phyloP scores from a whole-genome alignment of 2,113 vertebrate species.

The Labrus mixtus region DNA sequence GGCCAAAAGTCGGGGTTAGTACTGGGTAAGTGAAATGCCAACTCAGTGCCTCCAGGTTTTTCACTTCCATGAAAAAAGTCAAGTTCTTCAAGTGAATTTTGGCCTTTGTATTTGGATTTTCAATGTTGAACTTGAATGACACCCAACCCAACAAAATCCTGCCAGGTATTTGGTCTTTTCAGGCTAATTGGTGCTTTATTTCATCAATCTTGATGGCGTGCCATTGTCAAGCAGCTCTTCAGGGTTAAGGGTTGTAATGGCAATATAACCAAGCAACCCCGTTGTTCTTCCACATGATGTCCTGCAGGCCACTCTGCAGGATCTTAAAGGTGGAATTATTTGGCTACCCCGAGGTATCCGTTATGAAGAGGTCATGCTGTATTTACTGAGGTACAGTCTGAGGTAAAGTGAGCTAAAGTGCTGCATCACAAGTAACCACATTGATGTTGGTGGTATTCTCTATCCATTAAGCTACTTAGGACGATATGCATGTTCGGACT shows the following conservation, averaged over 20 bases:
- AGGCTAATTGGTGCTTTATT: background rate
- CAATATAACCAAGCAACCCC: too few species aligned
- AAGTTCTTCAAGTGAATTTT: background rate
- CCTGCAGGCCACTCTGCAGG: too few species aligned
- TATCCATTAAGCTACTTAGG: slow-evolving; percentile 5
- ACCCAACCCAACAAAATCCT: background rate
- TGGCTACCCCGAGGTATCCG: background rate
- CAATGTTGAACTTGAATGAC: background rate
- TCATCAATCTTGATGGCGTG: background rate
- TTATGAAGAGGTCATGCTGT: background rate
- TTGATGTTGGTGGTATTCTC: background rate
- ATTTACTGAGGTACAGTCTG: background rate
- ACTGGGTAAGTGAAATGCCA: slow-evolving; percentile 43
- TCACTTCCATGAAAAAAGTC: slow-evolving; percentile 16
- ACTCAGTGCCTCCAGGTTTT: slow-evolving; percentile 37
- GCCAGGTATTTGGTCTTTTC: background rate
- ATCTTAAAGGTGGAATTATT: background rate
- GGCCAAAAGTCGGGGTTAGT: slow-evolving; percentile 46
- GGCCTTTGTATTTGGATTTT: background rate
- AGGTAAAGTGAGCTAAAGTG: background rate
- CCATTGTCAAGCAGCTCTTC: background rate
- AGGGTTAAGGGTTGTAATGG: background rate
- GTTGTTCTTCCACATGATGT: too few species aligned
- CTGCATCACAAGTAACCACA: background rate
- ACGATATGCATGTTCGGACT: background rate